Evolutionary conservation across 2,888 invertebrate species (phyloP).

Genomic region (Microdon myrmicae): DNA sequence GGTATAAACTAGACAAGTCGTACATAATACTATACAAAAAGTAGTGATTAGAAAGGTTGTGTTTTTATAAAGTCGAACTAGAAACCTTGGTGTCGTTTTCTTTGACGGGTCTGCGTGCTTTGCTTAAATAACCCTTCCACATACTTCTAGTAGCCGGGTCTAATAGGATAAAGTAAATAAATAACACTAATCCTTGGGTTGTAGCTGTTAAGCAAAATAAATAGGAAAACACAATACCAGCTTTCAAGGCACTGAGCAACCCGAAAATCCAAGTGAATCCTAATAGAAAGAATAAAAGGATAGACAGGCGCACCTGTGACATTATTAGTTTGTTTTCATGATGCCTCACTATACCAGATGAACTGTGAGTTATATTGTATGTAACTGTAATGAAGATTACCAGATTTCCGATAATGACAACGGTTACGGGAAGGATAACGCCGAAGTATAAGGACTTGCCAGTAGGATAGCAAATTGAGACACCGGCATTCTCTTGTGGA

Average conservation of each 20-base stretch:
- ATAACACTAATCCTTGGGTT: slow-evolving; percentile 72
- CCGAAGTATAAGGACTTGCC: slow-evolving; percentile 68
- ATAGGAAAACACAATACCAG: slow-evolving; percentile 70
- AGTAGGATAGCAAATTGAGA: slow-evolving; percentile 69
- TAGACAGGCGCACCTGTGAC: slow-evolving; percentile 70
- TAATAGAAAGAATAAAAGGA: slow-evolving; percentile 72
- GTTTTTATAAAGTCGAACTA: slow-evolving; percentile 15
- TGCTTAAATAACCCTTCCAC: slow-evolving; percentile 63
- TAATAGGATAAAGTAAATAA: slow-evolving; percentile 72
- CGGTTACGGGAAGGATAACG: slow-evolving; percentile 69
- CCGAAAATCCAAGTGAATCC: slow-evolving; percentile 75
- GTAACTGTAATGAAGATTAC: slow-evolving; percentile 70
- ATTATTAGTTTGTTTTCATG: slow-evolving; percentile 59
- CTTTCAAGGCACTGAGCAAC: slow-evolving; percentile 69
- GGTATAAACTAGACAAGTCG: too few relatives aligned
- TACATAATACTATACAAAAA: too few relatives aligned
- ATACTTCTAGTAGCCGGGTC: slow-evolving; percentile 70
- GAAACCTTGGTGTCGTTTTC: slow-evolving; percentile 51
- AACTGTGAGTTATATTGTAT: slow-evolving; percentile 68
- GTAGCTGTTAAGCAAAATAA: slow-evolving; percentile 73
- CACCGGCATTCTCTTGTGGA: slow-evolving; percentile 54
- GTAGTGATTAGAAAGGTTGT: too few relatives aligned
- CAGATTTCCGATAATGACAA: slow-evolving; percentile 70
- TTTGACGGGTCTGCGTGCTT: slow-evolving; percentile 25
- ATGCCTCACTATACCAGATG: slow-evolving; percentile 68